Evolutionary conservation across 2,113 vertebrate genomes (phyloP).

Genomic region (Anarrhichthys ocellatus): DNA sequence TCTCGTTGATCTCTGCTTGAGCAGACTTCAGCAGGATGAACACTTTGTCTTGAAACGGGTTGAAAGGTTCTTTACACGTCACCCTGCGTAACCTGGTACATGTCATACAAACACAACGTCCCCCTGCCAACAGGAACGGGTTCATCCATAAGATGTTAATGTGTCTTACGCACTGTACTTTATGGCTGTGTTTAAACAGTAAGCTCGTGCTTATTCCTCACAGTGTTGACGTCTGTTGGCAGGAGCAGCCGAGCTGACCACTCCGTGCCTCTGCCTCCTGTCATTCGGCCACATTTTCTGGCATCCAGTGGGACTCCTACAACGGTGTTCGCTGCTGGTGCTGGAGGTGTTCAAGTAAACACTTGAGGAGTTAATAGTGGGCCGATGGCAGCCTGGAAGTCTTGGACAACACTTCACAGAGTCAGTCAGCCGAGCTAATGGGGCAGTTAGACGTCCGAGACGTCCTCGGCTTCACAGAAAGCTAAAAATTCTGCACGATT

Average conservation of each 20-base stretch:
- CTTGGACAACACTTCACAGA: neutral
- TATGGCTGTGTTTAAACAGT: constrained; percentile 1
- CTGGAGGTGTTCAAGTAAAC: constrained; percentile 25
- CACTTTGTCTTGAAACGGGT: neutral
- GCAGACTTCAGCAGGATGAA: neutral
- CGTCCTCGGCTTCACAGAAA: neutral
- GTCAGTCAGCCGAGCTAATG: neutral
- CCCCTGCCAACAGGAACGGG: neutral
- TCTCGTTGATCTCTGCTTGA: neutral
- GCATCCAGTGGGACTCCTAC: neutral
- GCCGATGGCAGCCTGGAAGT: neutral
- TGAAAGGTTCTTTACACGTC: neutral
- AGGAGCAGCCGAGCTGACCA: constrained; percentile 1
- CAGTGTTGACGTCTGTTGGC: constrained; percentile 36
- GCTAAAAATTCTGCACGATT: neutral
- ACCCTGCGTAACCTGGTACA: no score
- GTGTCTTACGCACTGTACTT: neutral
- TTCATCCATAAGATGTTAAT: constrained; percentile 12
- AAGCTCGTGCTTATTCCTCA: neutral
- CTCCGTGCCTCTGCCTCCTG: neutral
- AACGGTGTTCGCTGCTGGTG: neutral
- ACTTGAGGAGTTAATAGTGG: constrained; percentile 21
- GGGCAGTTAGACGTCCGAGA: neutral
- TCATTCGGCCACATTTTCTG: constrained; percentile 8
- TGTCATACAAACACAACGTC: constrained; percentile 1